Base-by-base conservation (phyloP, 2,888 invertebrate species). In the Drosophila eohydei region DNA sequence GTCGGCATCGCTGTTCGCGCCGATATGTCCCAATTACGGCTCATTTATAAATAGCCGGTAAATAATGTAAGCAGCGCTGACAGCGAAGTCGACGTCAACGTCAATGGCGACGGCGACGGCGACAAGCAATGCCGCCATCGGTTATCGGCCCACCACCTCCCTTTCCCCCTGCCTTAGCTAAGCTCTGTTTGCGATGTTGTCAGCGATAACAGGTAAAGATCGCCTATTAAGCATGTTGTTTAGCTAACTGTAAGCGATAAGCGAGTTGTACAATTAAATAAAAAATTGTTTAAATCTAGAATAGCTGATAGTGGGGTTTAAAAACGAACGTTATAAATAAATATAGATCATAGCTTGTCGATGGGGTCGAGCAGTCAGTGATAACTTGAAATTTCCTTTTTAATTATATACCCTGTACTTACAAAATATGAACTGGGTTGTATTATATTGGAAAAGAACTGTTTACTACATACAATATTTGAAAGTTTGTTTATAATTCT, bases 11-110 rank as follows among this genome's bases (percentile, higher is more conserved):
- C 69, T 56, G 74, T 40, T 50, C 38, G 38, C 68, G 65, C 36
- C 63, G 66, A 63, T 64, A 73, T 76, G 86, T 60, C 76, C 85
- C 86, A 86, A 77, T 86, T 88, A 82, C 81, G 68, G 76, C 76
- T 78, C 68, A 70, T 78, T 81, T 86, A 86, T 83, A 81, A 82
- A 83, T 86, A 86, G 76, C 69, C 71, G 71, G 58, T 54, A 79
- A 65, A 73, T 66, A 65, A 75, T 73, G 75, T 75, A 74, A 34
- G 64, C 54, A 38, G 44, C 56, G 62, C 51, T 54, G 56, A 40
- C 66, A 34, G 65, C 59, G 63, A 52, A 44, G 32, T n/a, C 55
- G 40, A 43, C 57, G 8, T 0, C 52, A 40, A 28, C 40, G 38
- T 21, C 54, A 44, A 40, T 60, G 14, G 0, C 38, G 36, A 36